A percentile compares a stretch with the other conserved stretches of the same genome.
Evolutionary conservation across 2,888 invertebrate species (phyloP).

Genomic region (Onthophagus sagittarius): DNA sequence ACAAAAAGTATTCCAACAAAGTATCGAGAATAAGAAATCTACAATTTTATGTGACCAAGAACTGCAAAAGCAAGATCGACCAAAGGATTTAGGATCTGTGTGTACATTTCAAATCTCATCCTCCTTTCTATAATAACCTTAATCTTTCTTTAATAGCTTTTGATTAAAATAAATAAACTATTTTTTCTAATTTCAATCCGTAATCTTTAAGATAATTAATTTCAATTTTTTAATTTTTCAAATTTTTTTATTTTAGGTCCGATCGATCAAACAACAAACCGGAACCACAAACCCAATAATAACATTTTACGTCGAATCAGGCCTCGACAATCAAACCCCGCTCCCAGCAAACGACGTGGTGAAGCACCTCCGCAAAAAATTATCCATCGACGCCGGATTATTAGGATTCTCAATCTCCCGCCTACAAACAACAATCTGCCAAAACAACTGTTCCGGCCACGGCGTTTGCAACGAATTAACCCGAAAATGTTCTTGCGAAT

Average conservation of each 20-base stretch:
- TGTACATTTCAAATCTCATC: too few relatives aligned
- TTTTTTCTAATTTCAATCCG: too few relatives aligned
- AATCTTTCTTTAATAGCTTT: too few relatives aligned
- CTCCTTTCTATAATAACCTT: too few relatives aligned
- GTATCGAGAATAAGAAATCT: too few relatives aligned
- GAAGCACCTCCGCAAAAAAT: constrained; percentile 61
- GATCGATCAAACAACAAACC: constrained; percentile 51
- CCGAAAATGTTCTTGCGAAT: constrained; percentile 84
- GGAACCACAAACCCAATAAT: constrained; percentile 52
- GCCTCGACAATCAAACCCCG: constrained; percentile 39
- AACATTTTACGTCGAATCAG: constrained; percentile 49
- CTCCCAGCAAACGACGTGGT: constrained; percentile 64
- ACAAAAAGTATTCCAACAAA: too few relatives aligned
- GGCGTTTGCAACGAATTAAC: constrained; percentile 83
- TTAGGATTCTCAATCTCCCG: constrained; percentile 68
- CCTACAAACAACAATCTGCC: constrained; percentile 82
- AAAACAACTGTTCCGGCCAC: constrained; percentile 90
- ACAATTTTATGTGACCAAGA: too few relatives aligned
- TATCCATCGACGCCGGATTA: constrained; percentile 66
- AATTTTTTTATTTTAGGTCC: constrained; percentile 37
- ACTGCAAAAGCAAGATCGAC: too few relatives aligned
- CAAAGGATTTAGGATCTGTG: too few relatives aligned
- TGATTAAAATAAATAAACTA: too few relatives aligned
- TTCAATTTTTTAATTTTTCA: background rate
- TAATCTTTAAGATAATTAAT: background rate